phyloP scores from a whole-genome alignment of 2,888 invertebrate species.

The Crematogaster levior region DNA sequence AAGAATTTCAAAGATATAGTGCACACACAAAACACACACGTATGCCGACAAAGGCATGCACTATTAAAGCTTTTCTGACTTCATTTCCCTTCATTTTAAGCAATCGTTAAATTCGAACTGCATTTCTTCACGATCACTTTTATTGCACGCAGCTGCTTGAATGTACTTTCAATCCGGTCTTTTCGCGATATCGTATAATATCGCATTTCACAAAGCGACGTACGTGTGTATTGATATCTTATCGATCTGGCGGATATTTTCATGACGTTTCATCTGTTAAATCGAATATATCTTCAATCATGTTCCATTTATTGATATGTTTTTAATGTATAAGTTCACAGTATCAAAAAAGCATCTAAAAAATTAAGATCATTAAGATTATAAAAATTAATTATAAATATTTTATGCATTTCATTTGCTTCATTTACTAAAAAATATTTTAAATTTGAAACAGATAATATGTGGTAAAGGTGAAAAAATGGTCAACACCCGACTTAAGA shows the following conservation, averaged over 20 bases:
- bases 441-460: too few relatives aligned
- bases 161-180: slow-evolving; percentile 20
- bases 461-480: too few relatives aligned
- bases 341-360: background rate
- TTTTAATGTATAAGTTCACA: background rate
- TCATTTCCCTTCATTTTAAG: slow-evolving; percentile 56
- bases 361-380: background rate
- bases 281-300: slow-evolving; percentile 23
- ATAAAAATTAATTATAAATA: background rate
- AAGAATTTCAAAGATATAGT: slow-evolving; percentile 43
- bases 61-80: slow-evolving; percentile 37
- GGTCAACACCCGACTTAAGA: too few relatives aligned
- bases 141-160: slow-evolving; percentile 53
- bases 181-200: slow-evolving; percentile 36
- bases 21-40: background rate
- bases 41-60: background rate
- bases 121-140: slow-evolving; percentile 53
- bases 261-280: slow-evolving; percentile 46
- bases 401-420: background rate
- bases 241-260: slow-evolving; percentile 41
- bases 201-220: slow-evolving; percentile 56
- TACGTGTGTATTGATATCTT: slow-evolving; percentile 50
- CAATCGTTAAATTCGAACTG: slow-evolving; percentile 63
- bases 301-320: background rate
- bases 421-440: background rate